Evolutionary conservation across 1,140 invertebrate genomes (phyloP).

Genomic region (Heliconius hermathena): DNA sequence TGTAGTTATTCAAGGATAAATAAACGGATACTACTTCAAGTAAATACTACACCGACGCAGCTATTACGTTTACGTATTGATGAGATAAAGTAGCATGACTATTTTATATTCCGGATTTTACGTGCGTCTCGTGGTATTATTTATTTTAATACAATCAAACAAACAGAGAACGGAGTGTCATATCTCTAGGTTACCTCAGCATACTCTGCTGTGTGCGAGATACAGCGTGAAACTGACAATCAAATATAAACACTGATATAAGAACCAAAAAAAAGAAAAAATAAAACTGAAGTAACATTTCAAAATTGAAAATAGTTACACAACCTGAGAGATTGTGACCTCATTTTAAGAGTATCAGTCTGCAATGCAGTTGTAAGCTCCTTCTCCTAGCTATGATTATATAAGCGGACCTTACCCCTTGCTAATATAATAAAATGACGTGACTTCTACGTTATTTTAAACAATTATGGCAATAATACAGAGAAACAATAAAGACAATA

Average conservation of each 20-base stretch:
- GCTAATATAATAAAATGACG: too few relatives aligned
- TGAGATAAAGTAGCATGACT: neutral
- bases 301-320: neutral
- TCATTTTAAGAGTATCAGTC: neutral
- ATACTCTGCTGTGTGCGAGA: too few relatives aligned
- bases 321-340: neutral
- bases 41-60: neutral
- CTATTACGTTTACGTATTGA: neutral
- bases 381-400: neutral
- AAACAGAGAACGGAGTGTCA: too few relatives aligned
- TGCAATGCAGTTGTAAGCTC: constrained; percentile 2
- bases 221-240: neutral
- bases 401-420: neutral
- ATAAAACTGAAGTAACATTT: neutral
- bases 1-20: neutral
- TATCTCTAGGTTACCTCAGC: too few relatives aligned
- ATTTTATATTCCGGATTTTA: neutral
- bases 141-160: neutral
- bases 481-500: too few relatives aligned
- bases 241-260: neutral
- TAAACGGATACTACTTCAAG: neutral
- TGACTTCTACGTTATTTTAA: too few relatives aligned
- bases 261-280: neutral
- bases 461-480: too few relatives aligned
- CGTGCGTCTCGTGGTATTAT: neutral